These are phyloP conservation scores for Oryzias javanicus DNA, from an alignment of 2,113 vertebrate genomes.

Conservation along the genomic window DNA sequence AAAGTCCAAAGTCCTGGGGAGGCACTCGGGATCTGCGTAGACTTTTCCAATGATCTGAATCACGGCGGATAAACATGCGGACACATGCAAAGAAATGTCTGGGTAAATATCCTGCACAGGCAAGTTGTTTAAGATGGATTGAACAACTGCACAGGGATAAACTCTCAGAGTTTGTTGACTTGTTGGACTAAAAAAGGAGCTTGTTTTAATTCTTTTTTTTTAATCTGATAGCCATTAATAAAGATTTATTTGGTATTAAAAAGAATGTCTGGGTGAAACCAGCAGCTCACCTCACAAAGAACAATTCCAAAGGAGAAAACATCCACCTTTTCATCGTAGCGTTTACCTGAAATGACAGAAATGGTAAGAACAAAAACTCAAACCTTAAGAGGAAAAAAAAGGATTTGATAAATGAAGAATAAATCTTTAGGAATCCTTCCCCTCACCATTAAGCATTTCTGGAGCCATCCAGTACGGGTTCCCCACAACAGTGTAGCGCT, in stretches of 20 bases:
- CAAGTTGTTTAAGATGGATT: too few species aligned
- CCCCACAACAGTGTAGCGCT: constrained; percentile 95
- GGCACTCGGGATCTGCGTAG: constrained; percentile 93
- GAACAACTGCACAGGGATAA: too few species aligned
- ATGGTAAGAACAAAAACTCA: neutral
- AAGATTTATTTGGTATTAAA: neutral
- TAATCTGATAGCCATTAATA: neutral
- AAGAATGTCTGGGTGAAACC: neutral
- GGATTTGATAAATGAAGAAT: too few species aligned
- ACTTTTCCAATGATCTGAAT: constrained; percentile 96
- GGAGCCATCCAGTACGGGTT: constrained; percentile 99
- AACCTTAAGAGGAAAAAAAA: neutral
- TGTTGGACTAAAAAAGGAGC: too few species aligned
- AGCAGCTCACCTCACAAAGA: constrained; percentile 89
- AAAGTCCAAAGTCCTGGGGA: constrained; percentile 93
- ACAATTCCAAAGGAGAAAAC: constrained; percentile 97
- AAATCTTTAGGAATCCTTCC: too few species aligned
- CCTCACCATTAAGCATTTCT: constrained; percentile 95
- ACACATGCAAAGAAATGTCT: too few species aligned
- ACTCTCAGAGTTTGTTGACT: too few species aligned
- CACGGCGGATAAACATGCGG: neutral
- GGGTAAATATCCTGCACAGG: too few species aligned
- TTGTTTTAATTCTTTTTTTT: too few species aligned
- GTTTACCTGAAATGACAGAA: constrained; percentile 82
- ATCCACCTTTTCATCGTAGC: constrained; percentile 96